Evolutionary conservation across 2,888 invertebrate genomes (phyloP).

Genomic region (Megamerina dolium): DNA sequence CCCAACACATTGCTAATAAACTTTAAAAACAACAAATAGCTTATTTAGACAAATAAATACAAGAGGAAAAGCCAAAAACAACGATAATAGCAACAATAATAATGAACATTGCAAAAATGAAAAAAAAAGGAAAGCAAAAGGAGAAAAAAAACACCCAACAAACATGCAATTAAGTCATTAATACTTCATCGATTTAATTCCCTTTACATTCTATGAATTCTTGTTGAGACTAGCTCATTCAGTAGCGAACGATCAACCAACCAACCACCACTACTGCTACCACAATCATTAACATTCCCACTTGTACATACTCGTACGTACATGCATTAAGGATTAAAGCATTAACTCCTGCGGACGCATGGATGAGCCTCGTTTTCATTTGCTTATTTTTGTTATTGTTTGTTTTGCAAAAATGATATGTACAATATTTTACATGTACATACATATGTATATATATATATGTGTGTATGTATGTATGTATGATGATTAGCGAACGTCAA

Average conservation of each 20-base stretch:
- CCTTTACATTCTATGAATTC: conserved; percentile 19
- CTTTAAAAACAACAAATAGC: neutral
- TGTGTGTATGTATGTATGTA: too few relatives aligned
- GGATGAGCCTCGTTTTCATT: conserved; percentile 15
- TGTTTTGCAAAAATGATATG: too few relatives aligned
- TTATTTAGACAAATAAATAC: too few relatives aligned
- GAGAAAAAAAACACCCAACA: conserved; percentile 35
- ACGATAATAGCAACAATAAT: too few relatives aligned
- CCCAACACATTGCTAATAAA: too few relatives aligned
- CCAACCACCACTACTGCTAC: neutral
- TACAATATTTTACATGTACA: too few relatives aligned
- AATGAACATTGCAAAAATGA: neutral
- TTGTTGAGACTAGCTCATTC: conserved; percentile 5
- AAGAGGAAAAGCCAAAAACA: neutral
- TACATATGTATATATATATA: too few relatives aligned
- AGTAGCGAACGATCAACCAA: too few relatives aligned
- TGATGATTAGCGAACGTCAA: too few relatives aligned
- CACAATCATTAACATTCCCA: neutral
- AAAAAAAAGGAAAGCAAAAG: conserved; percentile 1
- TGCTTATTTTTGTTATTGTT: too few relatives aligned
- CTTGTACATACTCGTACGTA: conserved; percentile 8
- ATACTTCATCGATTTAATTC: conserved; percentile 48
- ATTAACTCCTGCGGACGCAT: conserved; percentile 36
- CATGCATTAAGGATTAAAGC: conserved; percentile 35
- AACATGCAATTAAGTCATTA: conserved; percentile 48